phyloP scores from a whole-genome alignment of 2,797 vertebrate genomes.

The Rhabdomys pumilio region DNA sequence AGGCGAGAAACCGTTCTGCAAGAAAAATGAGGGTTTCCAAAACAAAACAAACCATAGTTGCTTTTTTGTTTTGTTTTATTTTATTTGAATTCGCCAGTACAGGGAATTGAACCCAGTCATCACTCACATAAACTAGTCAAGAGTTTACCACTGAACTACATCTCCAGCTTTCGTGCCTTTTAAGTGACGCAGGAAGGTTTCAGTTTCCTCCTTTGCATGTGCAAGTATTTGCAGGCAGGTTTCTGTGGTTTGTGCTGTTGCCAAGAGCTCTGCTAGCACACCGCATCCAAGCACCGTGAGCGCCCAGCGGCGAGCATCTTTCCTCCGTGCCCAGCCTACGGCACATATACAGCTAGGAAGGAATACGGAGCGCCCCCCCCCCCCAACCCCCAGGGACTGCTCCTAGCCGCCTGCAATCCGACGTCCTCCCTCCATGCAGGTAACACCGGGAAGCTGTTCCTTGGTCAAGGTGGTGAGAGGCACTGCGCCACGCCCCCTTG shows the following conservation, averaged over 20 bases:
- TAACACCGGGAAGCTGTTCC: neutral
- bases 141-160: neutral
- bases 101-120: neutral
- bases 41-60: constrained; percentile 50
- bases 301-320: neutral
- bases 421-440: neutral
- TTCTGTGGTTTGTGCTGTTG: neutral
- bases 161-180: constrained; percentile 7
- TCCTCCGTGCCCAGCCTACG: neutral
- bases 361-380: neutral
- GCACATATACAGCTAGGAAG: neutral
- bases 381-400: neutral
- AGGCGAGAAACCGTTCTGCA: neutral
- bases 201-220: constrained; percentile 6
- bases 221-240: neutral
- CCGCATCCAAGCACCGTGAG: neutral
- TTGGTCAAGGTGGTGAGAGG: neutral
- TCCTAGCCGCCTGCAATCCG: neutral
- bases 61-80: neutral
- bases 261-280: neutral
- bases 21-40: neutral
- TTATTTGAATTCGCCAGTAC: neutral
- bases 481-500: neutral
- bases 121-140: neutral
- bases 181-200: constrained; percentile 38